phyloP scores from a whole-genome alignment of 2,797 vertebrate species.

The Rhinatrema bivittatum region DNA sequence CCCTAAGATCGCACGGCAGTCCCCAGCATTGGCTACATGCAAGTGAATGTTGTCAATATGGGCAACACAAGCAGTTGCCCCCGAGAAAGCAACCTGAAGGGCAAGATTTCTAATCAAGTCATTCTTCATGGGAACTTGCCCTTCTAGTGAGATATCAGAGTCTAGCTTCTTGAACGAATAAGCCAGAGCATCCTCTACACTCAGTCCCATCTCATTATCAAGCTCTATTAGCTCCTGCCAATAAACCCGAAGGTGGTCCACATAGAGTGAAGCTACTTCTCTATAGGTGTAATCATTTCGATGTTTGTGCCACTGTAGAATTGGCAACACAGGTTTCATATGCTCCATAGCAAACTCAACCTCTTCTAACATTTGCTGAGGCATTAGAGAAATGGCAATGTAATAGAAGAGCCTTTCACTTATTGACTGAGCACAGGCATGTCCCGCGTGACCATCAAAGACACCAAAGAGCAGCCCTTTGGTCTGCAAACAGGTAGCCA shows the following conservation, averaged over 20 bases:
- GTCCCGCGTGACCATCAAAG: conserved; percentile 89
- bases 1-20: conserved; percentile 82
- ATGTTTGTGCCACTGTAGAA: conserved; percentile 84
- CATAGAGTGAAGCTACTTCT: conserved; percentile 75
- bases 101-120: conserved; percentile 74
- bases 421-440: conserved; percentile 83
- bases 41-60: conserved; percentile 70
- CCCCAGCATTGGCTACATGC: conserved; percentile 82
- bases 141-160: conserved; percentile 84
- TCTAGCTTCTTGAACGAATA: conserved; percentile 83
- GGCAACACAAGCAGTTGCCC: conserved; percentile 83
- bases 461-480: conserved; percentile 86
- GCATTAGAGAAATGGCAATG: conserved; percentile 79
- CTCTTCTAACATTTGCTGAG: conserved; percentile 70
- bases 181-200: conserved; percentile 68
- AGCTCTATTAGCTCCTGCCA: conserved; percentile 85
- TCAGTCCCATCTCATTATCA: conserved; percentile 67
- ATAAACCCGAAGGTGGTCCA: conserved; percentile 82
- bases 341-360: conserved; percentile 77
- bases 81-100: conserved; percentile 88
- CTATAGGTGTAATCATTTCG: conserved; percentile 68
- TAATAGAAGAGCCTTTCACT: conserved; percentile 88
- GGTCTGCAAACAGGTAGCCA: conserved; percentile 78
- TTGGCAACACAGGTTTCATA: conserved; percentile 68
- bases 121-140: conserved; percentile 76